These are phyloP conservation scores for Drosophila mayaguana DNA, from an alignment of 2,888 invertebrate species.

Conservation along the genomic window DNA sequence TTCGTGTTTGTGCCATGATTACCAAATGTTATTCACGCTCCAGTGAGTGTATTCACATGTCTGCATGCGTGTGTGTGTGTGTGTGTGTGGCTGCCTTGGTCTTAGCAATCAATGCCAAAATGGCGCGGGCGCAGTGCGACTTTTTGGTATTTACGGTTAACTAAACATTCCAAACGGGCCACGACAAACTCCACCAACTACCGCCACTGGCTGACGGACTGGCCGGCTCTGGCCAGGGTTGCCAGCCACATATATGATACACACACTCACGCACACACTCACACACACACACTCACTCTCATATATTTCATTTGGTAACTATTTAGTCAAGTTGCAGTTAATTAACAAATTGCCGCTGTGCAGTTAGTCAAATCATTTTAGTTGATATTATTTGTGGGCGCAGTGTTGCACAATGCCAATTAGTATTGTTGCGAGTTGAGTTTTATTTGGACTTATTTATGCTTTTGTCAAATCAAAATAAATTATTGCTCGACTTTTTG, in stretches of 20 bases:
- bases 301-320: neutral
- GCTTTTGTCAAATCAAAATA: neutral
- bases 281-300: neutral
- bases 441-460: slow-evolving; percentile 7
- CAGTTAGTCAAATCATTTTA: neutral
- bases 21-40: slow-evolving; percentile 83
- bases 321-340: neutral
- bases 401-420: slow-evolving; percentile 31
- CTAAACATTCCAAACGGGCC: slow-evolving; percentile 72
- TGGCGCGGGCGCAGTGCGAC: slow-evolving; percentile 74
- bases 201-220: slow-evolving; percentile 31
- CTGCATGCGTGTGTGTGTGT: slow-evolving; percentile 12
- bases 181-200: slow-evolving; percentile 49
- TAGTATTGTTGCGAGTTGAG: slow-evolving; percentile 9
- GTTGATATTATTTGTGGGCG: neutral
- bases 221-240: slow-evolving; percentile 32
- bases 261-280: neutral
- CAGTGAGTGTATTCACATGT: slow-evolving; percentile 65
- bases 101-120: slow-evolving; percentile 75
- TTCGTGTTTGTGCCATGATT: slow-evolving; percentile 84
- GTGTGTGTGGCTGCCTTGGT: slow-evolving; percentile 39
- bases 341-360: slow-evolving; percentile 5
- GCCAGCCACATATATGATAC: neutral
- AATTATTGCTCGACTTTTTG: too few species aligned
- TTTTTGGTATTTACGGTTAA: slow-evolving; percentile 75